Base-by-base conservation (phyloP, 2,888 invertebrate genomes). In the Campoplex capitator region DNA sequence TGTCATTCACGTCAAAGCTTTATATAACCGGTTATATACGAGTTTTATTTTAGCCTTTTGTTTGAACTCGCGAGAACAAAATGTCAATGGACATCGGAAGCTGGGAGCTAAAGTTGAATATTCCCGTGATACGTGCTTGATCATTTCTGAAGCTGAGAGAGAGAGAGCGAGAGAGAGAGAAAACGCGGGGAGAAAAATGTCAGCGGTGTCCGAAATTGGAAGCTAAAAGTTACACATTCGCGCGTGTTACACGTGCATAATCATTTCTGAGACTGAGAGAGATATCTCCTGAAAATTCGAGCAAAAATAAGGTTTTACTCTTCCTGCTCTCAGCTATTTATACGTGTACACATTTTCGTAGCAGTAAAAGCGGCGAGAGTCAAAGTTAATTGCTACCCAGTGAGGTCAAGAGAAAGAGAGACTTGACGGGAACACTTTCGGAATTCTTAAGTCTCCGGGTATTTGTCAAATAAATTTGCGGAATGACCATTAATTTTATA, bases 321-420 rank as follows among this genome's bases (percentile, higher is more conserved):
- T 42, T 78, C 23, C 35, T 38, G 54, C 23, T 54, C 54, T 54
- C 51, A 78, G 54, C 54, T 54, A 68, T 78, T 78, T 68, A 68
- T 38, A 56, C 54, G 35, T 56, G 28, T 51, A 32, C 62, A 16
- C 62, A 74, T 67, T 75, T 86, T 48, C 58, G 51, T 28, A 71
- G 68, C 42, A 65, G 71, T 58, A 48, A 67, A 68, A 35, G 48
- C 62, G 62, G 48, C 54, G 65, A 58, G 74, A 74, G 82, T 78
- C 81, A 70, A 68, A 83, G 68, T 75, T 85, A 82, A 85, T 85
- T 85, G 82, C 74, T 83, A 18, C 32, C 48, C 51, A 38, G 78
- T 32, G 42, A 38, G 48, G n/a, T 65, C 32, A 35, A 54, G 68
- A 78, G 68, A 51, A 54, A 68, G 68, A 62, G 75, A 45, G 35